Conservation (phyloP, 2,888 invertebrate genomes). For the Eupelmus urozonus region DNA sequence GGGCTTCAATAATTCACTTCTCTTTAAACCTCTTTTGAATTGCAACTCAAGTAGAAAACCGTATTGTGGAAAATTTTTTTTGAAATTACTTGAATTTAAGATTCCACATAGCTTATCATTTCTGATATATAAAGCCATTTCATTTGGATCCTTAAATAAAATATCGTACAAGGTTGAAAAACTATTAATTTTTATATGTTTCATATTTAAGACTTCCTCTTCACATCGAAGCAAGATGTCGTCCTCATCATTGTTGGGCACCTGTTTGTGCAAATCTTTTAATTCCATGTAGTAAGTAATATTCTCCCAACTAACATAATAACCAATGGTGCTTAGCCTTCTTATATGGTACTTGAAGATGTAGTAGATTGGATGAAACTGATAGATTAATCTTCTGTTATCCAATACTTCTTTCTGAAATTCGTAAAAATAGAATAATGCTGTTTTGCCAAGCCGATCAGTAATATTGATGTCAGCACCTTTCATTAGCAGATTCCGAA, state of each 20-base stretch:
- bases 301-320: constrained; percentile 11
- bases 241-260: background rate
- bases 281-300: constrained; percentile 9
- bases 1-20: constrained; percentile 24
- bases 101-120: constrained; percentile 3
- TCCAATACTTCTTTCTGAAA: background rate
- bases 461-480: constrained; percentile 41
- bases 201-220: constrained; percentile 18
- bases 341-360: constrained; percentile 26
- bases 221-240: background rate
- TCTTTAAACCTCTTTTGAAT: constrained; percentile 25
- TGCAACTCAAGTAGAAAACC: constrained; percentile 1
- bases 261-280: constrained; percentile 3
- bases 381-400: background rate
- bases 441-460: background rate
- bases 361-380: background rate
- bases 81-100: background rate
- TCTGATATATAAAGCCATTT: constrained; percentile 16
- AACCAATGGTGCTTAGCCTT: background rate
- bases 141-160: constrained; percentile 32
- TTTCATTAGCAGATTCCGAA: constrained; percentile 2
- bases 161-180: constrained; percentile 33
- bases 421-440: constrained; percentile 10
- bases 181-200: constrained; percentile 2
- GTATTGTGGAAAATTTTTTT: background rate